Evolutionary conservation across 2,888 invertebrate species (phyloP).

Genomic region (Lobophora halterata): DNA sequence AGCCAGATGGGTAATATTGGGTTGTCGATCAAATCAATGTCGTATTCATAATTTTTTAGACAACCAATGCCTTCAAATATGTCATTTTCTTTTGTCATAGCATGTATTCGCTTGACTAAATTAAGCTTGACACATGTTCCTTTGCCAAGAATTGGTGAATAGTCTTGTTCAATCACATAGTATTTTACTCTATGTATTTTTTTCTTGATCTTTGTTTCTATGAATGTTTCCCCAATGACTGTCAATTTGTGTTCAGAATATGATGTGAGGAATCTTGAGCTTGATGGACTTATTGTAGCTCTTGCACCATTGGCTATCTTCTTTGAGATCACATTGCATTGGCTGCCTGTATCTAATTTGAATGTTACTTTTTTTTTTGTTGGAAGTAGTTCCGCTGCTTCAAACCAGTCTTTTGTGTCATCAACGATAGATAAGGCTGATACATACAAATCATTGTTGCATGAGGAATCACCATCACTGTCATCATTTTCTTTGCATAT

Average conservation of each 20-base stretch:
- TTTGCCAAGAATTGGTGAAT: too few species aligned
- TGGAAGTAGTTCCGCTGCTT: too few species aligned
- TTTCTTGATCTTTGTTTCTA: too few species aligned
- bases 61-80: conserved; percentile 20
- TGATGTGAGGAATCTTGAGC: too few species aligned
- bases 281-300: too few species aligned
- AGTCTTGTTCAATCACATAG: too few species aligned
- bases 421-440: background rate
- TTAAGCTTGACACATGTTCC: background rate
- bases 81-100: conserved; percentile 6
- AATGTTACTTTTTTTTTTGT: conserved; percentile 1
- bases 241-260: too few species aligned
- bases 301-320: too few species aligned
- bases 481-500: too few species aligned
- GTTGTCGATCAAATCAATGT: conserved; percentile 22
- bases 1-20: conserved; percentile 19
- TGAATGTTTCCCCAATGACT: too few species aligned
- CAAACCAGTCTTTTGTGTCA: too few species aligned
- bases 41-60: conserved; percentile 14
- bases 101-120: background rate
- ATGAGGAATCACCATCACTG: background rate
- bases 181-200: too few species aligned
- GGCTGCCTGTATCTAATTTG: background rate
- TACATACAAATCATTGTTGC: background rate
- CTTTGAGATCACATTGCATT: background rate